A percentile compares a stretch with the other conserved stretches of the same genome.
Evolutionary conservation across 2,113 vertebrate species (phyloP).

Genomic region (Choloepus hoffmanni): DNA sequence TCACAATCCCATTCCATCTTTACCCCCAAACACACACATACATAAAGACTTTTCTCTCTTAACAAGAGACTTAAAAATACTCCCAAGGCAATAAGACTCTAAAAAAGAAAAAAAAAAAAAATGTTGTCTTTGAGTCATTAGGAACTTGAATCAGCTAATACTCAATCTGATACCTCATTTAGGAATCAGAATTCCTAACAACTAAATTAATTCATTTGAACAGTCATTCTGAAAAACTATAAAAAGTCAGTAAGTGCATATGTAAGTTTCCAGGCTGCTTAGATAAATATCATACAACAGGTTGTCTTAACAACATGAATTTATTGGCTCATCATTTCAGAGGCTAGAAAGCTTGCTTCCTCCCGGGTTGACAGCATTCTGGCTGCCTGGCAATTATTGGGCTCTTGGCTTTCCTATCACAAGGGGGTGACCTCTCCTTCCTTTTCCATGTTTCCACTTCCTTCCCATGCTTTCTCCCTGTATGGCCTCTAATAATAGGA

Average conservation of each 20-base stretch:
- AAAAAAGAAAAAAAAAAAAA: not conserved
- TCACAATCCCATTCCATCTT: not conserved
- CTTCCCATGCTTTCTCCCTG: too few species aligned
- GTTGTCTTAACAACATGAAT: too few species aligned
- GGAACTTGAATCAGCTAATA: not conserved
- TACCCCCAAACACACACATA: not conserved
- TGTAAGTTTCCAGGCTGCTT: not conserved
- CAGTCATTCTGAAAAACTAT: not conserved
- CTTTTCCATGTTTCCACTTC: too few species aligned
- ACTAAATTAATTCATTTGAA: not conserved
- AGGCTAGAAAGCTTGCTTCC: too few species aligned
- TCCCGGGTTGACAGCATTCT: too few species aligned
- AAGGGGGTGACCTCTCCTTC: too few species aligned
- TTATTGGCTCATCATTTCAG: too few species aligned
- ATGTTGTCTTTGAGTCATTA: not conserved
- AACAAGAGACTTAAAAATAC: not conserved
- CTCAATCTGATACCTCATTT: not conserved
- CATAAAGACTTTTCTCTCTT: not conserved
- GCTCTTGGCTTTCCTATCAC: too few species aligned
- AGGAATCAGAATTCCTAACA: not conserved
- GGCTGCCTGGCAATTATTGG: too few species aligned
- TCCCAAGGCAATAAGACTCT: not conserved
- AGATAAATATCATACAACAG: too few species aligned
- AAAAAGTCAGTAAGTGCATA: not conserved
- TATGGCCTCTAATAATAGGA: too few species aligned